Conservation (phyloP, 2,797 vertebrate genomes). For the Helarctos malayanus region DNA sequence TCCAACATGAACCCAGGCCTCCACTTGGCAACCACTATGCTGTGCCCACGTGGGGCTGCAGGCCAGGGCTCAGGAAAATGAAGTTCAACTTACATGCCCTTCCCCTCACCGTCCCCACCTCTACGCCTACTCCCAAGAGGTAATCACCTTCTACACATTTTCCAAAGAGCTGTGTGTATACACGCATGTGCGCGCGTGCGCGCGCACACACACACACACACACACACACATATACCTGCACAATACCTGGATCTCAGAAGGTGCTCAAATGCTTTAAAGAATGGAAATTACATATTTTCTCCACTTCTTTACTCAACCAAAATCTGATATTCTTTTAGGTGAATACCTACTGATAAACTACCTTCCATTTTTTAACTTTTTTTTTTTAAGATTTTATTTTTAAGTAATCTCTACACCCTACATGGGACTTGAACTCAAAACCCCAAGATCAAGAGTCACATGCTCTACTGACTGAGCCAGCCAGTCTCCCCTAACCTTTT, state of each 20-base stretch:
- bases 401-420: not conserved
- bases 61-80: not conserved
- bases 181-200: too few species aligned
- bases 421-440: too few species aligned
- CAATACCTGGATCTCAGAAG: not conserved
- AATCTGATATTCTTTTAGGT: not conserved
- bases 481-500: too few species aligned
- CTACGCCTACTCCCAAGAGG: not conserved
- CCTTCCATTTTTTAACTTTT: not conserved
- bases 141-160: not conserved
- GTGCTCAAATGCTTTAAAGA: not conserved
- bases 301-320: not conserved
- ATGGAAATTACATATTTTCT: not conserved
- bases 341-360: not conserved
- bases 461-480: too few species aligned
- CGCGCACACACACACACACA: accelerated
- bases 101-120: not conserved
- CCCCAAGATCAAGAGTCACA: too few species aligned
- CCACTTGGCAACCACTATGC: not conserved
- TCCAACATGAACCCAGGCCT: not conserved
- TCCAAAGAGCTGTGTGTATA: not conserved
- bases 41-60: not conserved
- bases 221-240: not conserved
- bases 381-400: not conserved
- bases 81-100: not conserved